Evolutionary conservation across 1,140 invertebrate species (phyloP).

Genomic region (Cotesia typhae): DNA sequence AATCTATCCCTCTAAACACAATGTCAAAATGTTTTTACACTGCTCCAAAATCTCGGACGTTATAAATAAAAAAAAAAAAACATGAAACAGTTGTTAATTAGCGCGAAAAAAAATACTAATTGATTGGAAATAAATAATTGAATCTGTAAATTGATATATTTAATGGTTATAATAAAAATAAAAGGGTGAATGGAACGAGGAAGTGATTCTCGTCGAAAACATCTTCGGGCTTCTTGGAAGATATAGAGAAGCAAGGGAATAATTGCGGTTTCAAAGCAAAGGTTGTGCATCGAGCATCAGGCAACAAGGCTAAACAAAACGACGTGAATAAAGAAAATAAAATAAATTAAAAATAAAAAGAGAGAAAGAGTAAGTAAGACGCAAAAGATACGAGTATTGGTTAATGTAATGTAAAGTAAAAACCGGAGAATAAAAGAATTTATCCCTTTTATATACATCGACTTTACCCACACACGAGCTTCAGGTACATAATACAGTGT

Average conservation of each 20-base stretch:
- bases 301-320: conserved; percentile 32
- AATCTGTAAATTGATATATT: not conserved
- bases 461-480: too few species aligned
- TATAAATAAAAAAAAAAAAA: not conserved
- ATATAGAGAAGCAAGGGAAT: conserved; percentile 16
- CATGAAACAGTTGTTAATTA: not conserved
- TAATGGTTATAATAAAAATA: not conserved
- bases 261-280: conserved; percentile 21
- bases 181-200: conserved; percentile 17
- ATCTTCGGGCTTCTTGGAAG: conserved; percentile 16
- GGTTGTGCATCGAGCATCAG: not conserved
- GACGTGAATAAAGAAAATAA: conserved; percentile 35
- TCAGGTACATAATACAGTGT: too few species aligned
- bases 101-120: not conserved
- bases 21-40: not conserved
- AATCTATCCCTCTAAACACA: not conserved
- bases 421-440: too few species aligned
- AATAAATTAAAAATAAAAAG: not conserved
- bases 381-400: not conserved
- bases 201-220: conserved; percentile 21
- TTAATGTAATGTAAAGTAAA: too few species aligned
- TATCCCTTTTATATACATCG: not conserved
- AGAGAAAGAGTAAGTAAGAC: not conserved
- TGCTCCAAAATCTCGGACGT: not conserved
- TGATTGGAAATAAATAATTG: not conserved